Evolutionary conservation across 2,888 invertebrate genomes (phyloP), one percentile per base, ranked within the genome.

Genomic region (Drosophila quinaria): DNA sequence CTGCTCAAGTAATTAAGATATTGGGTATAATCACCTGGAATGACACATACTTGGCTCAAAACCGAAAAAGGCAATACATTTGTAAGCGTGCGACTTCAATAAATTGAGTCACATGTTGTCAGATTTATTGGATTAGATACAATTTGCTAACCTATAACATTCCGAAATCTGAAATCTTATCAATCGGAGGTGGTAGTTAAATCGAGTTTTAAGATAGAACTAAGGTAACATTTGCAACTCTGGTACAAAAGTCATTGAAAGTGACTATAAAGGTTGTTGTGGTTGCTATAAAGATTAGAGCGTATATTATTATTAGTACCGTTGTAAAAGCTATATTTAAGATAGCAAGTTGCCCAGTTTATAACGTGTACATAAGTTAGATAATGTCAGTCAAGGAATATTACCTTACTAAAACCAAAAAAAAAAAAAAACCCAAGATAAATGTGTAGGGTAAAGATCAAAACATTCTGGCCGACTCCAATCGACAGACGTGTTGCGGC

Each of bases 271-370:
- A 81, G 66, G 44, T 59, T 56, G 55, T 56, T 58, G 71, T 17
- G 13, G 15, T 44, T 25, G 33, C 60, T 73, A 87, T 84, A 89
- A 84, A 89, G 89, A 84, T 84, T 82, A 83, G 56, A 15, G 25
- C 42, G 41, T 68, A 80, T 83, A 80, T 74, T 71, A 76, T 60
- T 74, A 72, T 77, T 86, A 83, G 83, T 74, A 70, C 70, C 68
- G 64, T 74, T 86, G 84, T 84, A 84, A 84, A 84, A 55, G 78
- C 59, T 78, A 70, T 75, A 78, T 84, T 83, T 80, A 74, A 84
- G 83, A 89, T 84, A 83, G 83, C 89, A 60, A 61, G 33, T 55
- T 42, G 60, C 50, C 19, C n/a, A n/a, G 35, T 77, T 79, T 77
- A 77, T 56, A 62, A 46, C 63, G 9, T 42, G 67, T 63, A 41